Evolutionary conservation across 2,113 vertebrate species (phyloP).

Genomic region (Perca flavescens): DNA sequence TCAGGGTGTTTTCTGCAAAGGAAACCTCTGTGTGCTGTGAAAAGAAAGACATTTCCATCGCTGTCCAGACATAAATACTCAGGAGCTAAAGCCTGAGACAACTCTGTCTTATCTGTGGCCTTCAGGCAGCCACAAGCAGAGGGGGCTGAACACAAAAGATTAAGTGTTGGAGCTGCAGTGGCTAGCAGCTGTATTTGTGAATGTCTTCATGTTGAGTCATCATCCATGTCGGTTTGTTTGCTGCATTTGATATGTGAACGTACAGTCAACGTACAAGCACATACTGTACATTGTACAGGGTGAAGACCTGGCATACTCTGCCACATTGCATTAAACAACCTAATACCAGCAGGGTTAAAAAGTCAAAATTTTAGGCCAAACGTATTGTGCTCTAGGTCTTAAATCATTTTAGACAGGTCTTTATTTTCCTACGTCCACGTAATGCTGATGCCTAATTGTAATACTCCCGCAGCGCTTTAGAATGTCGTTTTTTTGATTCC

Average conservation of each 20-base stretch:
- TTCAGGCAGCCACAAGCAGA: slow-evolving; percentile 50
- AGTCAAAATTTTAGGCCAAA: too few relatives aligned
- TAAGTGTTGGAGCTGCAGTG: neutral
- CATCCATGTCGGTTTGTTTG: slow-evolving; percentile 3
- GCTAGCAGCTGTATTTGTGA: neutral
- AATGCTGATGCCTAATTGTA: too few relatives aligned
- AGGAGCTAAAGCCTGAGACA: slow-evolving; percentile 49
- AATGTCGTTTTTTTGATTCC: too few relatives aligned
- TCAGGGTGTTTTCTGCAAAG: slow-evolving; percentile 72
- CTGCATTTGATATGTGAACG: neutral
- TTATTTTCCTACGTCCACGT: too few relatives aligned
- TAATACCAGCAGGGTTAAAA: too few relatives aligned
- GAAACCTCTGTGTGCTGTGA: slow-evolving; percentile 55
- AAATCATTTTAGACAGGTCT: too few relatives aligned
- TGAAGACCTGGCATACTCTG: neutral
- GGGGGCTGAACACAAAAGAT: neutral
- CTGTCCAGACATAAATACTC: slow-evolving; percentile 61
- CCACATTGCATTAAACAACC: neutral
- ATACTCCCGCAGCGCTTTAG: too few relatives aligned
- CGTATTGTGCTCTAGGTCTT: too few relatives aligned
- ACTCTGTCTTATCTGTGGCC: slow-evolving; percentile 64
- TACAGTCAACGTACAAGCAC: neutral
- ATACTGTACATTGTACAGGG: slow-evolving; percentile 5
- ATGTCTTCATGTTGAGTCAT: slow-evolving; percentile 6
- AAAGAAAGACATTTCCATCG: slow-evolving; percentile 48